A percentile compares a stretch with the other conserved stretches of the same genome.
Conservation (phyloP, 2,797 vertebrate genomes). For the Dermochelys coriacea region DNA sequence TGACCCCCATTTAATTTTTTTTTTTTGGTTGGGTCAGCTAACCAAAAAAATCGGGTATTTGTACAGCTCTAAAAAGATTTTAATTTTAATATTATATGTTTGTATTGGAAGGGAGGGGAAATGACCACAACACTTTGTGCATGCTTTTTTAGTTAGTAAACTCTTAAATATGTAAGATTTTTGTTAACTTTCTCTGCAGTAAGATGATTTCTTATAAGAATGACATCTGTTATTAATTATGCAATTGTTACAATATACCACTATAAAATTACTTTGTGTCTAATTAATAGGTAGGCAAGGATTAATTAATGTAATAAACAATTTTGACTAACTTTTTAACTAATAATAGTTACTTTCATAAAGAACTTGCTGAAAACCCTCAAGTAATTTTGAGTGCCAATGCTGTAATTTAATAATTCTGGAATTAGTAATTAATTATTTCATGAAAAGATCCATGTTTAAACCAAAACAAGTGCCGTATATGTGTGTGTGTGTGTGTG, state of each 20-base stretch:
- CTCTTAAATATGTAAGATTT: constrained; percentile 40
- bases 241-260: constrained; percentile 60
- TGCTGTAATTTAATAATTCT: constrained; percentile 27
- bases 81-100: neutral
- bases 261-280: constrained; percentile 63
- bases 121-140: constrained; percentile 8
- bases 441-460: constrained; percentile 37
- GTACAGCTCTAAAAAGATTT: neutral
- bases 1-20: neutral
- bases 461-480: neutral
- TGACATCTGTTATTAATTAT: constrained; percentile 72
- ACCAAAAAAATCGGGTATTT: neutral
- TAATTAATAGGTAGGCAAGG: constrained; percentile 68
- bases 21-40: neutral
- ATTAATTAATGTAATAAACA: constrained; percentile 77
- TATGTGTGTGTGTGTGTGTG: neutral
- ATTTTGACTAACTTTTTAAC: constrained; percentile 63
- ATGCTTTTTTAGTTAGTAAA: constrained; percentile 40
- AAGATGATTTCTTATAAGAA: constrained; percentile 47
- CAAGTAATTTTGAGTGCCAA: constrained; percentile 60
- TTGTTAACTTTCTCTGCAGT: constrained; percentile 53
- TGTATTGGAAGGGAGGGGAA: neutral
- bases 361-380: constrained; percentile 69
- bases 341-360: constrained; percentile 67
- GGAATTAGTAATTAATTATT: constrained; percentile 66